Evolutionary conservation across 1,140 invertebrate genomes (phyloP).

Genomic region (Drosophila oshimai): DNA sequence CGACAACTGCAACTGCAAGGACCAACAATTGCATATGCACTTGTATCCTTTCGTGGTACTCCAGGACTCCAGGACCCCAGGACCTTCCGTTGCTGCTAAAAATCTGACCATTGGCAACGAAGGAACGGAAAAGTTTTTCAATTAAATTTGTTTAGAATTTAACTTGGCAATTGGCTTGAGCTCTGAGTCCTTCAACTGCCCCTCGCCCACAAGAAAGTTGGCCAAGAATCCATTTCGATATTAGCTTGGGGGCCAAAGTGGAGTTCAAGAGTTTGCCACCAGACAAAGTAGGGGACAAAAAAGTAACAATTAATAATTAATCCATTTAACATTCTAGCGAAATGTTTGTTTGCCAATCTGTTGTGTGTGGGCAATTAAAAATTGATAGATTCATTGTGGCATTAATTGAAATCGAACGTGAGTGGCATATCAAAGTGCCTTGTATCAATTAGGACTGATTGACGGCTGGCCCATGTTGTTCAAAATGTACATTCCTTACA

Average conservation of each 20-base stretch:
- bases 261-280: constrained; percentile 4
- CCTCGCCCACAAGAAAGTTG: constrained; percentile 1
- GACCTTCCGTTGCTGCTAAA: neutral
- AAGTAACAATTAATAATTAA: constrained; percentile 45
- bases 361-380: constrained; percentile 50
- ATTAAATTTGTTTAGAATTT: constrained; percentile 79
- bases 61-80: neutral
- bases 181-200: constrained; percentile 19
- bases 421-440: constrained; percentile 26
- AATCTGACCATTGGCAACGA: constrained; percentile 58
- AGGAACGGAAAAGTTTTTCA: constrained; percentile 68
- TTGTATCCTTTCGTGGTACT: constrained; percentile 51
- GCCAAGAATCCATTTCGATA: constrained; percentile 18
- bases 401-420: constrained; percentile 47
- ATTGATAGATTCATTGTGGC: constrained; percentile 30
- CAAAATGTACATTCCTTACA: neutral
- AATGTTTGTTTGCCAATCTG: constrained; percentile 16
- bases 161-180: constrained; percentile 58
- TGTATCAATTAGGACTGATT: constrained; percentile 43
- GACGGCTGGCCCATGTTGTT: constrained; percentile 4
- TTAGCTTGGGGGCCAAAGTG: neutral
- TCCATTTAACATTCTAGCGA: constrained; percentile 9
- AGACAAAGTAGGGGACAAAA: neutral
- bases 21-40: constrained; percentile 73
- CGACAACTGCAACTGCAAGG: constrained; percentile 39